phyloP scores from a whole-genome alignment of 2,888 invertebrate species.

The Schizotus pectinicornis region DNA sequence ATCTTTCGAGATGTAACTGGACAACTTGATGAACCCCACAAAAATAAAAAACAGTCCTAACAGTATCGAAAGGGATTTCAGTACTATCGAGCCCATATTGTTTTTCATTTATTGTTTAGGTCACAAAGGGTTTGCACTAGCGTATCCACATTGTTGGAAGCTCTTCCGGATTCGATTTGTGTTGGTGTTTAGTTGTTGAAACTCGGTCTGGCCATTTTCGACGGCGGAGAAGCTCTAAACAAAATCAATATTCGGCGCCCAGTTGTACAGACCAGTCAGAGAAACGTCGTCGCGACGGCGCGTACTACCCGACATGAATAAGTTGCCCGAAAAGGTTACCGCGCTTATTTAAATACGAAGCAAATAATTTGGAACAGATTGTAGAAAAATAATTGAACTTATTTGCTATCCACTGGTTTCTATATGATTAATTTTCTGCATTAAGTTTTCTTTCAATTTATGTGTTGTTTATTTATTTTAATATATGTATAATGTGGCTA shows the following conservation, averaged over 20 bases:
- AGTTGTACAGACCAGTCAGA: slow-evolving; percentile 40
- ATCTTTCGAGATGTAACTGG: slow-evolving; percentile 91
- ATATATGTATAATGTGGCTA: too few species aligned
- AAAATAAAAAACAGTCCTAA: slow-evolving; percentile 95
- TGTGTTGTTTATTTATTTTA: too few species aligned
- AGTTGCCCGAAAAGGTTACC: too few species aligned
- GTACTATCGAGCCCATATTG: slow-evolving; percentile 75
- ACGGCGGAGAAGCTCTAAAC: slow-evolving; percentile 46
- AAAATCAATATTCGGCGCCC: slow-evolving; percentile 49
- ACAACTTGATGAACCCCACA: slow-evolving; percentile 90
- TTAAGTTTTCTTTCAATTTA: too few species aligned
- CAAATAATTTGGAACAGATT: too few species aligned
- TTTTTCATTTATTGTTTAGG: slow-evolving; percentile 9
- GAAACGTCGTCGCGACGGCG: slow-evolving; percentile 34
- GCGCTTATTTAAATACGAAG: too few species aligned
- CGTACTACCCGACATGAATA: too few species aligned
- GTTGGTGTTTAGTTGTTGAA: slow-evolving; percentile 29
- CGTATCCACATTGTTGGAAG: slow-evolving; percentile 24
- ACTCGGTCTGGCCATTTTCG: slow-evolving; percentile 43
- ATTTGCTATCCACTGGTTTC: too few species aligned
- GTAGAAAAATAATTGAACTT: too few species aligned
- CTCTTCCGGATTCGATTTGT: slow-evolving; percentile 7
- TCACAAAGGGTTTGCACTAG: slow-evolving; percentile 5
- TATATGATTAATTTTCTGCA: too few species aligned
- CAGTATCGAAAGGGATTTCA: slow-evolving; percentile 89